Evolutionary conservation across 1,140 invertebrate genomes (phyloP).

Genomic region (Zaprionus ghesquierei): DNA sequence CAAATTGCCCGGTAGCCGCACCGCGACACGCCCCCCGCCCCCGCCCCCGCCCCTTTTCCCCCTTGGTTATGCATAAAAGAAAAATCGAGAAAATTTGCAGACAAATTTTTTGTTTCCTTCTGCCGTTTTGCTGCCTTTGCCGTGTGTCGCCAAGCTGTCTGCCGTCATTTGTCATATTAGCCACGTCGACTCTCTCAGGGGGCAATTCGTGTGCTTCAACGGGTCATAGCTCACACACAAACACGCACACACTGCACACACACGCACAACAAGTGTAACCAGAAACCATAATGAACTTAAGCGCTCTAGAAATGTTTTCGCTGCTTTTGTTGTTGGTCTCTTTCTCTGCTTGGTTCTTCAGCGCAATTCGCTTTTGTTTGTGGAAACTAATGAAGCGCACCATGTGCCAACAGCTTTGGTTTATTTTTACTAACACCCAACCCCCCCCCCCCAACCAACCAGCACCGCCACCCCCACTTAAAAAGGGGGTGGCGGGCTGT

Average conservation of each 20-base stretch:
- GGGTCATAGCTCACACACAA: neutral
- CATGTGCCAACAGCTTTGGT: conserved; percentile 56
- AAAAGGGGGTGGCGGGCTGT: neutral
- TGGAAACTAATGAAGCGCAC: conserved; percentile 58
- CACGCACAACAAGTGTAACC: conserved; percentile 45
- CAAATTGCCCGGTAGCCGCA: conserved; percentile 1
- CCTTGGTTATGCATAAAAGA: conserved; percentile 29
- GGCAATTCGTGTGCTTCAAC: conserved; percentile 4
- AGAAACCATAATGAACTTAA: conserved; percentile 70
- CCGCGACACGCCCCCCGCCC: neutral
- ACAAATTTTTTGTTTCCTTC: conserved; percentile 29
- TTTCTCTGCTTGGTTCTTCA: conserved; percentile 1
- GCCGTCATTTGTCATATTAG: conserved; percentile 27
- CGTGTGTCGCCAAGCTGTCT: conserved; percentile 43
- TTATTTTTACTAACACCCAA: conserved; percentile 39
- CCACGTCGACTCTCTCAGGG: conserved; percentile 16
- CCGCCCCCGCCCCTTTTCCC: neutral
- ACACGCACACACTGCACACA: neutral
- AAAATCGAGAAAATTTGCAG: conserved; percentile 28
- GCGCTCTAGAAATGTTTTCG: conserved; percentile 30
- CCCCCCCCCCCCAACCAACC: neutral
- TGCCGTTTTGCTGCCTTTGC: conserved; percentile 4
- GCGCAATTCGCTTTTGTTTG: conserved; percentile 32
- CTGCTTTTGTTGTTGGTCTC: neutral
- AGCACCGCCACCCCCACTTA: neutral